Conservation (phyloP, 2,113 vertebrate species). For the Semnopithecus entellus region DNA sequence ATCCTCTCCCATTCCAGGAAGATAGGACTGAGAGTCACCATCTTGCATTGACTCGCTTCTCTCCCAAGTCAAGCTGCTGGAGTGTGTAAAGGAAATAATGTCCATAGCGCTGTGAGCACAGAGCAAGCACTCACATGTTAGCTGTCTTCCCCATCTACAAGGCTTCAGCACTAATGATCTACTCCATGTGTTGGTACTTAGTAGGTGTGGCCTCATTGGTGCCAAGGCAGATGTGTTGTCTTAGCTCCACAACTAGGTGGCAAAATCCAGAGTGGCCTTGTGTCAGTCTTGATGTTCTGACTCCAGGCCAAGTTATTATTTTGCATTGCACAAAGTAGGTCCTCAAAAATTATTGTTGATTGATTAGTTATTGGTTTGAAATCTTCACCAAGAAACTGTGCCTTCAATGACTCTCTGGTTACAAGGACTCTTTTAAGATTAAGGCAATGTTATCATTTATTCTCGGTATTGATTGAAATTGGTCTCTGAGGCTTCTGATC, state of each 20-base stretch:
- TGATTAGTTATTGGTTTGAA: background rate
- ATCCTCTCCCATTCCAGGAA: background rate
- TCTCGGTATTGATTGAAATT: background rate
- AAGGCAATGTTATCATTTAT: background rate
- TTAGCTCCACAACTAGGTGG: background rate
- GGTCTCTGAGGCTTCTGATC: background rate
- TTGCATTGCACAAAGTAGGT: background rate
- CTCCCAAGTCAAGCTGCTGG: background rate
- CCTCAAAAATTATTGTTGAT: background rate
- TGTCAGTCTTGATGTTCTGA: background rate
- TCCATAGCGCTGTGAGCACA: fast-evolving
- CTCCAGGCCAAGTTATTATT: background rate
- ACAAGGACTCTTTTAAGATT: background rate
- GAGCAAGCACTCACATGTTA: background rate
- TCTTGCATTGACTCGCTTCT: background rate
- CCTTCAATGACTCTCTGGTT: background rate
- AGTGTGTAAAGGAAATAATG: background rate
- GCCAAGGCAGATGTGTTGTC: background rate
- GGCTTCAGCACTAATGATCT: background rate
- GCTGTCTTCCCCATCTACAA: background rate
- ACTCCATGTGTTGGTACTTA: background rate
- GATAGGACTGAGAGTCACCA: background rate
- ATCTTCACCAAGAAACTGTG: background rate
- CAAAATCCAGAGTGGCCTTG: background rate
- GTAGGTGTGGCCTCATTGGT: background rate